Evolutionary conservation across 2,888 invertebrate species (phyloP), one percentile per base, ranked within the genome.

Genomic region (Sylvicola cinctus): DNA sequence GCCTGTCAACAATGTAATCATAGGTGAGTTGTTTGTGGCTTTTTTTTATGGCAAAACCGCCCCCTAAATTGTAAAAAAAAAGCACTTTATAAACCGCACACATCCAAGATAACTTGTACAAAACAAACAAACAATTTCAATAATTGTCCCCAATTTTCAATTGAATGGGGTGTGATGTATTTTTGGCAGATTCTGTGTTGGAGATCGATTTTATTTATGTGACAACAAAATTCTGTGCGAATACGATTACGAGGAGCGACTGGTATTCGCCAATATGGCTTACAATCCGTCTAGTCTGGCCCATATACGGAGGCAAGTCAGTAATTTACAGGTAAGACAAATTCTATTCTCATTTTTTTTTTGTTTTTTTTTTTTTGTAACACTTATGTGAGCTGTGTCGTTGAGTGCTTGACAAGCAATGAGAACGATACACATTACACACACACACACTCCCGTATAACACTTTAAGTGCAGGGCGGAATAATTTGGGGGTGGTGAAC

Each of bases 141-240:
- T n/a, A n/a, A n/a, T n/a, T n/a, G n/a, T n/a, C n/a, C n/a, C n/a
- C n/a, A n/a, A n/a, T n/a, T n/a, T 38, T 38, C n/a, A n/a, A n/a
- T n/a, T n/a, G n/a, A n/a, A n/a, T n/a, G n/a, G n/a, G n/a, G 27
- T 37, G 20, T 14, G 35, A 13, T 40, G 16, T 31, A 39, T 36
- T 46, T 46, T 44, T 52, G 47, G 17, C 55, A 88, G 90, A 70
- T 90, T 90, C 66, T 90, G 90, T 62, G 87, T 90, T 32, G 90
- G 90, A 16, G 90, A 90, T 59, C 70, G 83, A 49, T 90, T 87
- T 60, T 90, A 87, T 61, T 65, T 88, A 49, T 84, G 83, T 58
- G 87, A 88, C 63, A 88, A 88, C 65, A 84, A 85, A 65, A 87
- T 90, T 46, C 70, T 90, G 31, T 90, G 88, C 63, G 87, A 88